These are phyloP conservation scores for Leucoraja erinaceus DNA, from an alignment of 2,113 vertebrate genomes.

Conservation along the genomic window DNA sequence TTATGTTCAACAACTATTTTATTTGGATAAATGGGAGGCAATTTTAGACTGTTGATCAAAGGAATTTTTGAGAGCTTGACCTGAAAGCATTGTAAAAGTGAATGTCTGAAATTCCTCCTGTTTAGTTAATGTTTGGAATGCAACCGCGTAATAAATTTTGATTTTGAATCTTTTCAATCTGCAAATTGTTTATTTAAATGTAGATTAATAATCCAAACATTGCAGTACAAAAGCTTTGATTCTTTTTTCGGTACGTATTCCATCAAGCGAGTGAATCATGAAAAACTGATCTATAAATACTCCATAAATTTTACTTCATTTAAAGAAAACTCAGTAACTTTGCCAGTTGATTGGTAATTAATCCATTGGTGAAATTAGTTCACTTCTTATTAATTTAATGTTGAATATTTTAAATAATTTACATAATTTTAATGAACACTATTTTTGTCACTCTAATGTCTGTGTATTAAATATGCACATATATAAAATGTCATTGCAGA, in stretches of 20 bases:
- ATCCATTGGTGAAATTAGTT: background rate
- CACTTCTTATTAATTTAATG: too few species aligned
- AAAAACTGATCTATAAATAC: background rate
- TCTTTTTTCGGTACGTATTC: background rate
- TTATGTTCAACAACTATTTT: background rate
- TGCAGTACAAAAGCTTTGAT: background rate
- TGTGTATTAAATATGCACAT: background rate
- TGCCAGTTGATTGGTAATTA: background rate
- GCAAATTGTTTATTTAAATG: background rate
- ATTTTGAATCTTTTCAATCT: background rate
- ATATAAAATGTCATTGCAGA: background rate
- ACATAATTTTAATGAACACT: background rate
- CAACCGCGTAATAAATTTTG: background rate
- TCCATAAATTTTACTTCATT: background rate
- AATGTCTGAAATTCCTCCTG: background rate
- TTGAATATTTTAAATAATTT: background rate
- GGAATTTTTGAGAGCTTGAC: background rate
- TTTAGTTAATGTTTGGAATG: background rate
- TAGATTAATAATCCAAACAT: background rate
- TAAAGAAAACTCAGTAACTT: background rate
- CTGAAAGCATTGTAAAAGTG: background rate
- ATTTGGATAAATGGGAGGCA: background rate
- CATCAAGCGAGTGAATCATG: background rate
- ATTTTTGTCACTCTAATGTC: background rate
- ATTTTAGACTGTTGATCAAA: constrained; percentile 3